Base-by-base conservation (phyloP, 2,113 vertebrate species). In the Sitta europaea region DNA sequence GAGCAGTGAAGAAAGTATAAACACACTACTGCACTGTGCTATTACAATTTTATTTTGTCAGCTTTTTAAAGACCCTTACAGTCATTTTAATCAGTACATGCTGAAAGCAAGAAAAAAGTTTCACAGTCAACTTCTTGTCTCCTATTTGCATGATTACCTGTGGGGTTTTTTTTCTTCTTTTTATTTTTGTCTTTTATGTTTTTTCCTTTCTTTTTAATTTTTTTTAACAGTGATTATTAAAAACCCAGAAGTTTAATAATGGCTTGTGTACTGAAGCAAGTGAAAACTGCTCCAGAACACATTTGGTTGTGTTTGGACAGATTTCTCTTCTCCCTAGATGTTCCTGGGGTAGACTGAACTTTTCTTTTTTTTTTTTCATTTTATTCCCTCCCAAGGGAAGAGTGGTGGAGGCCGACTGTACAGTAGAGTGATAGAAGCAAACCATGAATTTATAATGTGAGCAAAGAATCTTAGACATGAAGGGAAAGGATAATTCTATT, bases 141-240 rank as follows among this genome's bases (percentile, higher is more conserved):
- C 51, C 33, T 54, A 14, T 48, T 83, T 66, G 43, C 40, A 12
- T 74, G 53, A 59, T 81, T 87, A 28, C 22, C 21, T 73, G n/a
- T 67, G n/a, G 10, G 31, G 7, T 29, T 53, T 72, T 72, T 40
- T 42, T 25, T 11, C 9, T n/a, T 47, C 4, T n/a, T 33, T 50
- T 17, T 12, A 11, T 17, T 15, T 12, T 11, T 9, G 8, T 33
- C 12, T 17, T 27, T 15, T n/a, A n/a, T n/a, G n/a, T n/a, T 47
- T 23, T 1, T 45, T 19, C 6, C 5, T 23, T 27, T 11, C 6
- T 2, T 7, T 6, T 18, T 1, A 10, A 0, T 11, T 28, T 50
- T 25, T 31, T 79, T 67, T 28, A 73, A 36, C 17, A 61, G 16
- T 35, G 31, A 19, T 79, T 79, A 42, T 62, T 76, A 1, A 31